Conservation (phyloP, 2,113 vertebrate species). For the Pseudorasbora parva region DNA sequence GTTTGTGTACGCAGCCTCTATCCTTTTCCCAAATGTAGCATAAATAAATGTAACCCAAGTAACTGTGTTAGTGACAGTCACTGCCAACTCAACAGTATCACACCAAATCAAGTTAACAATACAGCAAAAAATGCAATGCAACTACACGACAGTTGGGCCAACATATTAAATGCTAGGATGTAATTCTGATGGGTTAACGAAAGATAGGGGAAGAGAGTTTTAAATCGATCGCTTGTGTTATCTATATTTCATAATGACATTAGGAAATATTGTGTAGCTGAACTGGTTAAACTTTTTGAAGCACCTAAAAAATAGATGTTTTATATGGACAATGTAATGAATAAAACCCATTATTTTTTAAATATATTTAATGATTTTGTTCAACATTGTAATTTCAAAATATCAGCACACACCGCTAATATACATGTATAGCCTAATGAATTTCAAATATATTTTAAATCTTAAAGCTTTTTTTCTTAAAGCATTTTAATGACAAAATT, state of each 20-base stretch:
- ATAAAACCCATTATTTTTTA: too few species aligned
- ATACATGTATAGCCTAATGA: too few species aligned
- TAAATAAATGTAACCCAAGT: slow-evolving; percentile 12
- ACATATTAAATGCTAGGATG: neutral
- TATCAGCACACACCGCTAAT: too few species aligned
- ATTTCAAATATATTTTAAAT: too few species aligned
- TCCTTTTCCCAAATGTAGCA: slow-evolving; percentile 28
- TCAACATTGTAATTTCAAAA: too few species aligned
- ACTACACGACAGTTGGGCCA: neutral
- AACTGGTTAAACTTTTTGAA: neutral
- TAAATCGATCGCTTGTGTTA: neutral
- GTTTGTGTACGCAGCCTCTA: slow-evolving; percentile 59
- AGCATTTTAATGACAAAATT: too few species aligned
- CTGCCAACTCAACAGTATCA: neutral
- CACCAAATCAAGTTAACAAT: neutral
- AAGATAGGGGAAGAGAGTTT: neutral
- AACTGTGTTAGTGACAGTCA: neutral
- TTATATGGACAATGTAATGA: neutral
- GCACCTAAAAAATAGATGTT: neutral
- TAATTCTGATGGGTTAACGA: too few species aligned
- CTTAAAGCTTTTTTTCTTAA: too few species aligned
- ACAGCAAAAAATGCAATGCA: neutral
- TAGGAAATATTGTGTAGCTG: neutral
- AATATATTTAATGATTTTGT: too few species aligned
- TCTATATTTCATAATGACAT: neutral